phyloP scores from a whole-genome alignment of 35 echinoderm and acorn worm species.

The Ophiothrix spiculata region DNA sequence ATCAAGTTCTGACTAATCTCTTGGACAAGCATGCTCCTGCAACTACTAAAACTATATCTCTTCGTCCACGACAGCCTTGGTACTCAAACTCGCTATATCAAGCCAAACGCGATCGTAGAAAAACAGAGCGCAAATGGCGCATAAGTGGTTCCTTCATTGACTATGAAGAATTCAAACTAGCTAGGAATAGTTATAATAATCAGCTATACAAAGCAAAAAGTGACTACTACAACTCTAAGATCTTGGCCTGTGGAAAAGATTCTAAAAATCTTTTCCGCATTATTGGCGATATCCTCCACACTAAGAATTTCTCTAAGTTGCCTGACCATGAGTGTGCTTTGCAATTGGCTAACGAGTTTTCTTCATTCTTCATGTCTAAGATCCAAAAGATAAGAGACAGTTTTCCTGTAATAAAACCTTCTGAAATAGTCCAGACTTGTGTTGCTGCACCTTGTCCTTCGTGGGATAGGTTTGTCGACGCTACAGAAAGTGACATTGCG shows the following conservation, averaged over 20 bases:
- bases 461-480: not conserved
- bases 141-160: not conserved
- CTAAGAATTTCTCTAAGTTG: conserved; percentile 32
- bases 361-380: conserved; percentile 18
- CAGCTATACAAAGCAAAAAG: conserved; percentile 29
- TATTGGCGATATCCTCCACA: conserved; percentile 30
- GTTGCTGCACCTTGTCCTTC: not conserved
- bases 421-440: too few relatives aligned
- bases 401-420: not conserved
- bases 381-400: conserved; percentile 22
- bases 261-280: conserved; percentile 13
- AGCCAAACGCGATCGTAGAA: conserved; percentile 17
- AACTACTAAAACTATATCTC: not conserved
- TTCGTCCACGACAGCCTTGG: conserved; percentile 18
- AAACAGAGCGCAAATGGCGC: conserved; percentile 14
- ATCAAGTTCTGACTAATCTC: not conserved
- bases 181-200: conserved; percentile 21
- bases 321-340: conserved; percentile 29
- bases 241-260: conserved; percentile 40
- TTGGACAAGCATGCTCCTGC: conserved; percentile 30
- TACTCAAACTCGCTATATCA: not conserved
- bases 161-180: conserved; percentile 10
- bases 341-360: conserved; percentile 34
- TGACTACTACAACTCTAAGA: conserved; percentile 29
- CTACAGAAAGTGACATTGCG: not conserved